Base-by-base conservation (phyloP, 2,888 invertebrate genomes). In the Athalia cordata region DNA sequence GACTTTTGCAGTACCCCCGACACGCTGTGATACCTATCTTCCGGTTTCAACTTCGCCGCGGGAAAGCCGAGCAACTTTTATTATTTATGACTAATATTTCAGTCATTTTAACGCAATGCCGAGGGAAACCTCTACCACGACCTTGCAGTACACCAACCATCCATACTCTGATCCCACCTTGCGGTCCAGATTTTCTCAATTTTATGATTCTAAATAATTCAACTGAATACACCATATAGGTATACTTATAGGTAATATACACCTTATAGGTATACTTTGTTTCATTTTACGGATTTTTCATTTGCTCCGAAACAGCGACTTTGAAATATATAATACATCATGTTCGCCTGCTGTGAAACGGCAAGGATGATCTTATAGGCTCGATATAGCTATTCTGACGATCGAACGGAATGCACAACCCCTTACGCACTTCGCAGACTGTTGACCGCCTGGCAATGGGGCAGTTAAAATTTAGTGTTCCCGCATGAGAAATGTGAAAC, bases 61-160 rank as follows among this genome's bases (percentile, higher is more conserved):
- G 85, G 86, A 87, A 86, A 89, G 89, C 87, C 89, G 87, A 88
- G 88, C 89, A 90, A 90, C 89, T 90, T 90, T 90, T 90, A 90
- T 89, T 90, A 90, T 90, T 90, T 90, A 90, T 89, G 90, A 87
- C 89, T 89, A 89, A 90, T 90, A 90, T 90, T 90, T 88, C 89
- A 87, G 86, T 85, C 81, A 85, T 83, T 78, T 78, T 74, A 55
- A 75, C 75, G 61, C 75, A 62, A 11, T 75, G 62, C 75, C 49
- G 50, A 64, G 75, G 62, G 62, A 75, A 75, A 75, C 61, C 62
- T 29, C 59, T 8, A 8, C 66, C 75, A 6, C 75, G 74, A 59
- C 61, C 74, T 74, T 61, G 15, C 13, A 13, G 43, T 15, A 15
- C 45, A 55, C 4, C n/a, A 64, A 11, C 45, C 64, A 9, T 29